A percentile compares a stretch with the other conserved stretches of the same genome.
These are phyloP conservation scores for Fabriciana adippe DNA, from an alignment of 2,888 invertebrate species.

Conservation along the genomic window DNA sequence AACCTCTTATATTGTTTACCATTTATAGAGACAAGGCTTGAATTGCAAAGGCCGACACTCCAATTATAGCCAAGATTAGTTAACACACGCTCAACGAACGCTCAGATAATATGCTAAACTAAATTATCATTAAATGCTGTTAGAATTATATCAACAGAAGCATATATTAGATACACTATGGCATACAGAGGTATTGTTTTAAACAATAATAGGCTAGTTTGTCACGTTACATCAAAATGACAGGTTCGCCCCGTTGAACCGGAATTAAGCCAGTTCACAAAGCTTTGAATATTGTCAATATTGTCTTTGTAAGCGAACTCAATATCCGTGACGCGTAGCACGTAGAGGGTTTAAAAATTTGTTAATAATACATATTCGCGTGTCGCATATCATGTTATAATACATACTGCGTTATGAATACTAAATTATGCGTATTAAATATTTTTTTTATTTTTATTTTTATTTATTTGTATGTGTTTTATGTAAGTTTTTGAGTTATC, in stretches of 20 bases:
- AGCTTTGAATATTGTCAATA: constrained; percentile 48
- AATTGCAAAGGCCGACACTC: too few relatives aligned
- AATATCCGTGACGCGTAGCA: constrained; percentile 29
- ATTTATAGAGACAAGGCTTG: too few relatives aligned
- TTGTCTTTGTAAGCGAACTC: constrained; percentile 40
- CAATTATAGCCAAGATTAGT: neutral
- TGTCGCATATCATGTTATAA: constrained; percentile 5
- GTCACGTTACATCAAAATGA: constrained; percentile 43
- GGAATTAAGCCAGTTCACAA: constrained; percentile 49
- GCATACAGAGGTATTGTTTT: constrained; percentile 23
- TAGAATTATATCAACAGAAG: too few relatives aligned
- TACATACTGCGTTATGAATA: neutral
- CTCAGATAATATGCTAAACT: neutral
- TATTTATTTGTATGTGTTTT: too few relatives aligned
- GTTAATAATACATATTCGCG: constrained; percentile 14
- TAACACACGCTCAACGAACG: neutral
- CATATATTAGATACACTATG: too few relatives aligned
- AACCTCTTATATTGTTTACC: too few relatives aligned
- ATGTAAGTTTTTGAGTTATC: too few relatives aligned
- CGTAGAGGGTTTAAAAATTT: constrained; percentile 17
- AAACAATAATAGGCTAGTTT: constrained; percentile 39
- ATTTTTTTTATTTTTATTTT: too few relatives aligned
- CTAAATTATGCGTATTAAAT: too few relatives aligned
- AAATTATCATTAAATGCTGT: neutral
- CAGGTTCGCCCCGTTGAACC: constrained; percentile 46